Base-by-base conservation (phyloP, 2,797 vertebrate genomes). In the Rhabdophis nuchalis region DNA sequence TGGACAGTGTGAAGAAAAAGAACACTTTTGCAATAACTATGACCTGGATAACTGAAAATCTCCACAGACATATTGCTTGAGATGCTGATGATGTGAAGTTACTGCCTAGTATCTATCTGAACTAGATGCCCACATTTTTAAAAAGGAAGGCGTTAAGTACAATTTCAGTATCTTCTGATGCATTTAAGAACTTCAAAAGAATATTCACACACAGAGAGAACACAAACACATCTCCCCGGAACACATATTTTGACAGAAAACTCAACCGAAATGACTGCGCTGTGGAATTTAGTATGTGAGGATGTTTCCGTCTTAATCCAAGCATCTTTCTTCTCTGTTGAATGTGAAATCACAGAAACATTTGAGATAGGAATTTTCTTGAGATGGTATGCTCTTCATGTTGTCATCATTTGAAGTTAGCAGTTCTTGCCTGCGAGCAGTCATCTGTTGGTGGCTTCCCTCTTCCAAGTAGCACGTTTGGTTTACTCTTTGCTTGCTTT, bases 401-500 rank as follows among this genome's bases (percentile, higher is more conserved):
- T 20, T 68, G 29, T 13, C 29, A 16, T 29, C 46, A 4, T 64
- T 16, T 27, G 29, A 36, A 46, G 20, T 53, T 61, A 13, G 29
- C 9, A 25, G 23, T 54, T 60, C 10, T 23, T 85, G 52, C 8
- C 14, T 25, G 4, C 77, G 41, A 32, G 12, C 0, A 20, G 64
- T 8, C n/a, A 3, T 25, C 29, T 60, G 11, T 25, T 23, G 6
- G 12, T 23, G 77, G 60, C 23, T n/a, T 52, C 29, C 13, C 20
- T 41, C 14, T n/a, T 58, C 50, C 54, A 52, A 57, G 52, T 46
- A 10, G 36, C 77, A 4, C n/a, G 5, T 14, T n/a, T n/a, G 16
- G 27, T 12, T 41, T 52, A 18, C 6, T 54, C n/a, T 46, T 68
- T 68, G 20, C 11, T 96, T 94, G 92, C 90, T 94, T 27, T 60